These are phyloP conservation scores for Notothenia coriiceps DNA, from an alignment of 2,113 vertebrate genomes.

Conservation along the genomic window DNA sequence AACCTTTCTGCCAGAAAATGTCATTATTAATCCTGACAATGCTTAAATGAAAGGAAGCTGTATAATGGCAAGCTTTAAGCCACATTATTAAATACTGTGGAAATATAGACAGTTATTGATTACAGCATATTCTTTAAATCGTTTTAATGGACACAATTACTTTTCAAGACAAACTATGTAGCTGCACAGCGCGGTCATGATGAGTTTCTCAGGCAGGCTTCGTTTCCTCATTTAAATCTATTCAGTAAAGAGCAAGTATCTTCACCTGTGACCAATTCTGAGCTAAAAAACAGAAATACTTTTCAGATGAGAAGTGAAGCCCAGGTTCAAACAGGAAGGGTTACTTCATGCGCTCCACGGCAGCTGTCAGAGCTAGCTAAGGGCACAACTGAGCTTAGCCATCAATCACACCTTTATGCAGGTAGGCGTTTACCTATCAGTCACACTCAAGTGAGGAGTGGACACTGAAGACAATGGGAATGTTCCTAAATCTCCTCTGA, in stretches of 20 bases:
- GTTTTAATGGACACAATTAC: constrained; percentile 43
- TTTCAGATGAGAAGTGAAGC: constrained; percentile 20
- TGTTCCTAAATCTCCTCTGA: constrained; percentile 70
- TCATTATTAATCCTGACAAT: constrained; percentile 31
- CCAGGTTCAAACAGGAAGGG: constrained; percentile 36
- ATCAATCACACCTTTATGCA: constrained; percentile 79
- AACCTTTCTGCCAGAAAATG: constrained; percentile 21
- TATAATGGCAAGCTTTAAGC: constrained; percentile 9
- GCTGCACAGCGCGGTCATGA: constrained; percentile 53
- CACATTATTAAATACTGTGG: constrained; percentile 27
- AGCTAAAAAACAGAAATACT: constrained; percentile 17
- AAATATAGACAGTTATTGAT: constrained; percentile 43
- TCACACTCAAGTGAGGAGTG: constrained; percentile 71
- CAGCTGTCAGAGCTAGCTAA: constrained; percentile 55
- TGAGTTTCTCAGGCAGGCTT: constrained; percentile 64
- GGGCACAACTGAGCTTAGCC: constrained; percentile 65
- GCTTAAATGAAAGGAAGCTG: constrained; percentile 15
- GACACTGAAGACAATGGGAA: constrained; percentile 73
- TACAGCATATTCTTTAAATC: constrained; percentile 54
- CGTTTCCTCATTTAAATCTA: constrained; percentile 30
- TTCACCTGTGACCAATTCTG: constrained; percentile 9
- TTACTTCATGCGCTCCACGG: constrained; percentile 23
- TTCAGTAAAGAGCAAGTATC: constrained; percentile 1
- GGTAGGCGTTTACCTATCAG: constrained; percentile 80
- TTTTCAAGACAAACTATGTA: constrained; percentile 56